Evolutionary conservation across 2,888 invertebrate genomes (phyloP).

Genomic region (Hedychridium roseum): DNA sequence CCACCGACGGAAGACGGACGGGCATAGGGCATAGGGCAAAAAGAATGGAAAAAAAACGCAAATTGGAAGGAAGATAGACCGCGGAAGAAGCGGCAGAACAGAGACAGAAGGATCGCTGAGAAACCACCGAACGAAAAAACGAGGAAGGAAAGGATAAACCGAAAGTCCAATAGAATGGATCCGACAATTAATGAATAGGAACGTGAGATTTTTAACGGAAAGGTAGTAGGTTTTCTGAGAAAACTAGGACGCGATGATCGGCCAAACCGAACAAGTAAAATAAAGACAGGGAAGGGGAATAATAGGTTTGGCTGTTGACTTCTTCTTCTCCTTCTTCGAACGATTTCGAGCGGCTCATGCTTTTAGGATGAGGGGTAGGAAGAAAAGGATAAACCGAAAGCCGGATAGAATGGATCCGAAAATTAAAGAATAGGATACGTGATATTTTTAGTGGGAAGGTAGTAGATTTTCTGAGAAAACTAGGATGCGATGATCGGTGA

Average conservation of each 20-base stretch:
- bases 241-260: too few relatives aligned
- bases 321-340: constrained; percentile 36
- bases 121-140: constrained; percentile 5
- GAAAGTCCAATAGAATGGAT: constrained; percentile 5
- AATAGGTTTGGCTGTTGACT: constrained; percentile 32
- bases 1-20: not conserved
- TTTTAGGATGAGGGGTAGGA: not conserved
- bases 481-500: too few relatives aligned
- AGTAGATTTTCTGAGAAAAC: too few relatives aligned
- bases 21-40: constrained; percentile 11
- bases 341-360: constrained; percentile 29
- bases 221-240: too few relatives aligned
- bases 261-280: too few relatives aligned
- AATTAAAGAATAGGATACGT: too few relatives aligned
- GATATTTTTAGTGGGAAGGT: too few relatives aligned
- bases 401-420: too few relatives aligned
- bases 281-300: constrained; percentile 11
- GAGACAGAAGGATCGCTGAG: constrained; percentile 4
- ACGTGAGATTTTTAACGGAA: too few relatives aligned
- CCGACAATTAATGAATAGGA: too few relatives aligned
- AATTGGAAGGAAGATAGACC: constrained; percentile 7
- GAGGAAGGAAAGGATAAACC: constrained; percentile 5
- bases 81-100: constrained; percentile 20
- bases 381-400: constrained; percentile 6
- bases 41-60: constrained; percentile 7